Evolutionary conservation across 1,140 invertebrate genomes (phyloP), one percentile per base, ranked within the genome.

Genomic region (Aphidius gifuensis): DNA sequence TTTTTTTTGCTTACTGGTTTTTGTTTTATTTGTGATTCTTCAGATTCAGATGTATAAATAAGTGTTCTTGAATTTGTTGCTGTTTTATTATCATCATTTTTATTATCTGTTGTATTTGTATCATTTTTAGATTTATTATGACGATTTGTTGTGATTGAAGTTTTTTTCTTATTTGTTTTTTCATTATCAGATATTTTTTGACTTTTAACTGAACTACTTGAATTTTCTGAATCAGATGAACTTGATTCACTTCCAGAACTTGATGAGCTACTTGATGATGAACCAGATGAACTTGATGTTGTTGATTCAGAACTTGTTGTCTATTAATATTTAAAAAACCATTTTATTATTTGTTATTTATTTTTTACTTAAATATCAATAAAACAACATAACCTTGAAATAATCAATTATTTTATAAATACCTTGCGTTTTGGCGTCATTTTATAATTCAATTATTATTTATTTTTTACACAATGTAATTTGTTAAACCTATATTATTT

Each of bases 221-320:
- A 87, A n/a, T 87, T 88, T 50, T 85, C 87, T 0, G 87, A 86
- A 55, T 88, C 88, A 0, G 88, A 89, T 21, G 86, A 88, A 67
- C 85, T 87, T 0, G 86, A 86, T 51, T 86, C 85, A 62, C 85
- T 87, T n/a, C 83, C 86, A 55, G 87, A 88, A 66, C 84, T 87
- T 39, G 86, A 88, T 2, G 84, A 85, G 68, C 80, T 83, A 49
- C 79, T 80, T 4, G 83, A 81, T 1, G 82, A 83, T 43, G 87
- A 87, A 61, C 84, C 87, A 40, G 88, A 89, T 50, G 84, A 83
- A n/a, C 84, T 84, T 9, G 84, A 83, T 42, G 86, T 85, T 60
- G 85, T 86, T 45, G 85, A 86, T 69, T 86, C 85, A 11, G 85
- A 85, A 67, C 84, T 86, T 40, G 84, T 86, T 32, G 83, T 83